These are phyloP conservation scores for Galleria mellonella DNA, from an alignment of 1,140 invertebrate species.

Conservation along the genomic window DNA sequence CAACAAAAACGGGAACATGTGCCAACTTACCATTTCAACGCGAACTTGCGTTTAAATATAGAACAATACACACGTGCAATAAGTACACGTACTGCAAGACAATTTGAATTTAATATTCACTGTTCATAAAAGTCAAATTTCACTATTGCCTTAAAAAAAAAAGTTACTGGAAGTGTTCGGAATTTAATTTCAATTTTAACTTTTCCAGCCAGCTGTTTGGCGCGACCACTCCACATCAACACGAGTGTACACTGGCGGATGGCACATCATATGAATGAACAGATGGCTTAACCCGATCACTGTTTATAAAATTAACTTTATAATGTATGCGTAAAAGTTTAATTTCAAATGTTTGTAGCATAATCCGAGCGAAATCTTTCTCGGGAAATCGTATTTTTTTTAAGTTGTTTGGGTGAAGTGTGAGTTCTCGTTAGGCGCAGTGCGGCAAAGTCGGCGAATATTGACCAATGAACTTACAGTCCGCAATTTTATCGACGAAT, in stretches of 20 bases:
- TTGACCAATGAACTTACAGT: conserved; percentile 13
- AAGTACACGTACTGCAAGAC: not conserved
- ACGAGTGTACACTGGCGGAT: conserved; percentile 18
- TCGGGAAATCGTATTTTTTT: too few relatives aligned
- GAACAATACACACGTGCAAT: not conserved
- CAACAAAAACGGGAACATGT: conserved; percentile 9
- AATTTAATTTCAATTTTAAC: conserved; percentile 4
- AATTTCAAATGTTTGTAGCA: conserved; percentile 8
- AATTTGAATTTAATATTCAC: conserved; percentile 3
- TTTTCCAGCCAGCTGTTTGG: conserved; percentile 1
- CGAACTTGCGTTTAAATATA: conserved; percentile 12
- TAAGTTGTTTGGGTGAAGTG: too few relatives aligned
- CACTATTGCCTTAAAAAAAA: conserved; percentile 4
- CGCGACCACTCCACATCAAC: conserved; percentile 14
- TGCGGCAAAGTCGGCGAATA: conserved; percentile 14
- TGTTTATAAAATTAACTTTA: conserved; percentile 13
- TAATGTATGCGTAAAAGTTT: not conserved
- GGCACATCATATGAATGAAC: conserved; percentile 20
- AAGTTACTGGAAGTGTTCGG: conserved; percentile 10
- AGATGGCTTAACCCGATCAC: conserved; percentile 1
- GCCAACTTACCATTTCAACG: conserved; percentile 31
- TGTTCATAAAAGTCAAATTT: not conserved
- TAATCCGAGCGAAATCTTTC: too few relatives aligned
- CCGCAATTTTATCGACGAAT: conserved; percentile 1
- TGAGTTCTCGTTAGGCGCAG: conserved; percentile 9